phyloP scores from a whole-genome alignment of 1,140 invertebrate genomes.

The Leptinotarsa lineolata region DNA sequence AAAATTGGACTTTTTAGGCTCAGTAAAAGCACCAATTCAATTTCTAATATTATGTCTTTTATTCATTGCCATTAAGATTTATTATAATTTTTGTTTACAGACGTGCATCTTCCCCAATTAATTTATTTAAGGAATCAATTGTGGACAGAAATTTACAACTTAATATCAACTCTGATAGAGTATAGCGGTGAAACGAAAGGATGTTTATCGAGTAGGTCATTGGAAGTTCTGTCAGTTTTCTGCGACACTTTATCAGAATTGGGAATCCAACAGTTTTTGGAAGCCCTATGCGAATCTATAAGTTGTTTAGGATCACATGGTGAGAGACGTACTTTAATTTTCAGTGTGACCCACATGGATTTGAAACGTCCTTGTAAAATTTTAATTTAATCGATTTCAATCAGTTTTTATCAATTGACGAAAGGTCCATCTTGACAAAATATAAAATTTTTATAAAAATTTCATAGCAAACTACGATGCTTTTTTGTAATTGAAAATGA shows the following conservation, averaged over 20 bases:
- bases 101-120: slow-evolving; percentile 49
- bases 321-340: slow-evolving; percentile 44
- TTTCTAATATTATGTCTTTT: too few species aligned
- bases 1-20: too few species aligned
- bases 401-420: too few species aligned
- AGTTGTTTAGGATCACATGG: slow-evolving; percentile 33
- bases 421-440: too few species aligned
- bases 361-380: too few species aligned
- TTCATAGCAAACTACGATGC: too few species aligned
- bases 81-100: slow-evolving; percentile 40
- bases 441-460: too few species aligned
- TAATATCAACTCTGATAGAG: slow-evolving; percentile 54
- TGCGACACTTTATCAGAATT: slow-evolving; percentile 51
- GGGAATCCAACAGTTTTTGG: slow-evolving; percentile 51
- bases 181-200: slow-evolving; percentile 23
- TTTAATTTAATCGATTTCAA: too few species aligned
- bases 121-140: slow-evolving; percentile 57
- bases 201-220: slow-evolving; percentile 35
- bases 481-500: too few species aligned
- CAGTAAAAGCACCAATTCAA: too few species aligned
- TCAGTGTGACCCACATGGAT: neutral
- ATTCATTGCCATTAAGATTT: too few species aligned
- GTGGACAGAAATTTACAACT: slow-evolving; percentile 58
- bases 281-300: slow-evolving; percentile 55
- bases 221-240: slow-evolving; percentile 47